These are phyloP conservation scores for Cataglyphis cursor DNA, from an alignment of 2,888 invertebrate genomes.

Conservation along the genomic window DNA sequence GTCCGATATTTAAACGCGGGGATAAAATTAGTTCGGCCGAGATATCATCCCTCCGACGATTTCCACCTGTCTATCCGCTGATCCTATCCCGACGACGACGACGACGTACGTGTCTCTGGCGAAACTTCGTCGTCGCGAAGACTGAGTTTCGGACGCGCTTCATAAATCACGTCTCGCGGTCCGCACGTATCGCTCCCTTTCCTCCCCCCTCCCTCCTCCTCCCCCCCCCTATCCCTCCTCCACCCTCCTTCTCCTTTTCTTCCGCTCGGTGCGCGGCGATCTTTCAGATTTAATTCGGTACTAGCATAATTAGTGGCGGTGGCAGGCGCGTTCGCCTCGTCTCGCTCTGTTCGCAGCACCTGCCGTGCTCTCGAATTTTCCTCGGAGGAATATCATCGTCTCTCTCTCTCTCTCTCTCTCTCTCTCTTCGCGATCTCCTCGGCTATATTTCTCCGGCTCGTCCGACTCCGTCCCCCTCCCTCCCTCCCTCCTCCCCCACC, in stretches of 20 bases:
- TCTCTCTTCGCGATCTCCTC: conserved; percentile 53
- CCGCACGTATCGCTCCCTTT: conserved; percentile 50
- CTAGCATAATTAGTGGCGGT: conserved; percentile 83
- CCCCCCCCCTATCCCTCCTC: conserved; percentile 43
- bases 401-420: conserved; percentile 43
- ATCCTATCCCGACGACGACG: neutral
- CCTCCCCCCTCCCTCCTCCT: conserved; percentile 44
- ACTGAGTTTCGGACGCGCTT: conserved; percentile 51
- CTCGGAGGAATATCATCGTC: conserved; percentile 63
- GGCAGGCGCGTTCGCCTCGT: conserved; percentile 71
- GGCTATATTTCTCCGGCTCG: conserved; percentile 44
- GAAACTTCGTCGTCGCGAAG: conserved; percentile 30
- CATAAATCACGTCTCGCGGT: conserved; percentile 72
- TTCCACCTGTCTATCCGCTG: conserved; percentile 37
- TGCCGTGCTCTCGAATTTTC: conserved; percentile 78
- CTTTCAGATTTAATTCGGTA: conserved; percentile 84
- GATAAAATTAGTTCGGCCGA: conserved; percentile 54
- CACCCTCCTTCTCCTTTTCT: conserved; percentile 29
- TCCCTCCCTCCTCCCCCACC: too few species aligned
- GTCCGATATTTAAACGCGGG: conserved; percentile 27
- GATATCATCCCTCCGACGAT: conserved; percentile 44
- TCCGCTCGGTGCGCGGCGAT: conserved; percentile 68
- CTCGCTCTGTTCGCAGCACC: conserved; percentile 86
- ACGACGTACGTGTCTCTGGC: neutral
- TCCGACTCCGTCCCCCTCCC: conserved; percentile 21